Base-by-base conservation (phyloP, 2,888 invertebrate species). In the Euphydryas editha region DNA sequence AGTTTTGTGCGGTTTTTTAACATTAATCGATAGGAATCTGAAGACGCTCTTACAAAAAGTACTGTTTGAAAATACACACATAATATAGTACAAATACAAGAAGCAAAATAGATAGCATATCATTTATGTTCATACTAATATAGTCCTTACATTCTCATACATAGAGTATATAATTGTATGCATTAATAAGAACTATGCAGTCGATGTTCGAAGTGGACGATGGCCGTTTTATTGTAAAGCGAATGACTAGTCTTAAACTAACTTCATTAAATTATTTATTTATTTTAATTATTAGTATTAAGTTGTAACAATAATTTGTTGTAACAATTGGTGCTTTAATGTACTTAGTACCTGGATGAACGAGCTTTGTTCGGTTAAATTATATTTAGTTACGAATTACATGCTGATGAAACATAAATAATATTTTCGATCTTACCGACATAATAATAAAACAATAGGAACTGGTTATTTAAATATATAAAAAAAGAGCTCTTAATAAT, bases 191-290 rank as follows among this genome's bases (percentile, higher is more conserved):
- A 42, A 61, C 37, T 47, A 63, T 57, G 60, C 54, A 63, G 58
- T 63, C 58, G 62, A 54, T 56, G 24, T 67, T 30, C 68, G 68
- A 68, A 73, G 72, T 74, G 74, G 73, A 73, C 73, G 60, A 59
- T 69, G 71, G 69, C 70, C 71, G 68, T 72, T 72, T 70, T 62
- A 68, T 59, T 72, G 62, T 73, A 73, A 59, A 46, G 64, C 55
- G 65, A 58, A 44, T n/a, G 39, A 47, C 20, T 18, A 5, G 24
- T 69, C 60, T 72, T 73, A 65, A 61, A 36, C 30, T 30, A 6
- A 30, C 3, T 13, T 30, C 1, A n/a, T 15, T 54, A 24, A 54
- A 18, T 18, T 17, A 54, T 13, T 8, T 54, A 30, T 24, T 10
- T 15, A 15, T 2, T n/a, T 30, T 30, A 0, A 30, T 30, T 1